These are phyloP conservation scores for Metopolophium dirhodum DNA, from an alignment of 1,140 invertebrate species.

Conservation along the genomic window DNA sequence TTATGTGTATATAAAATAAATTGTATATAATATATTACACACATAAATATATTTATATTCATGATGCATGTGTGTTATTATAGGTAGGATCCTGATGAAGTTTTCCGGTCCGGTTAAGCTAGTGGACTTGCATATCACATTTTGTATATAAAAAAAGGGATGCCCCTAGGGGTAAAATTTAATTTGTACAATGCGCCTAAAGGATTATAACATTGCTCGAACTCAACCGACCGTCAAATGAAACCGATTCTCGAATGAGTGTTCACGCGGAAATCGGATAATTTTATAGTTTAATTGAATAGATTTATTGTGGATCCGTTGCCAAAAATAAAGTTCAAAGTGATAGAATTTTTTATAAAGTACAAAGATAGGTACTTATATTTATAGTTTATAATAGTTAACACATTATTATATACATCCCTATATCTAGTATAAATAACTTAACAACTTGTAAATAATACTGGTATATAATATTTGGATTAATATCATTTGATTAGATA, in stretches of 20 bases:
- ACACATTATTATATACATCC: neutral
- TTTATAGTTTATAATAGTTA: neutral
- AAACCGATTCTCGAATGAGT: constrained; percentile 47
- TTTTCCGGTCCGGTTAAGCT: constrained; percentile 49
- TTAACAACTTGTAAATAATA: no score
- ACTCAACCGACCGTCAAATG: constrained; percentile 52
- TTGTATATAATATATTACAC: neutral
- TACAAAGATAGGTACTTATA: neutral
- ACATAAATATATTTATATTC: neutral
- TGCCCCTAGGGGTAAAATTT: constrained; percentile 34
- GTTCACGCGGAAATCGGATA: constrained; percentile 39
- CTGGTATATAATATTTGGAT: no score
- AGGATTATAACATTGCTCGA: constrained; percentile 53
- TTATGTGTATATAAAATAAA: neutral
- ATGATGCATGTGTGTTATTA: neutral
- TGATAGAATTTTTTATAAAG: neutral
- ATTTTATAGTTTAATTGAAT: constrained; percentile 44
- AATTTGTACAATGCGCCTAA: constrained; percentile 47
- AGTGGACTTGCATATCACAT: constrained; percentile 1
- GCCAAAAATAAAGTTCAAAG: neutral
- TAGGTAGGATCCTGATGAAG: constrained; percentile 43
- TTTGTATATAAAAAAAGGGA: constrained; percentile 43
- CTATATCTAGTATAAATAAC: neutral
- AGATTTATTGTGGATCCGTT: neutral
- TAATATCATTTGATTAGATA: neutral